Percentiles rank a stretch among this genome's conserved stretches.
These are phyloP conservation scores for Hypotaenidia okinawae DNA, from an alignment of 2,797 vertebrate species.

Conservation along the genomic window DNA sequence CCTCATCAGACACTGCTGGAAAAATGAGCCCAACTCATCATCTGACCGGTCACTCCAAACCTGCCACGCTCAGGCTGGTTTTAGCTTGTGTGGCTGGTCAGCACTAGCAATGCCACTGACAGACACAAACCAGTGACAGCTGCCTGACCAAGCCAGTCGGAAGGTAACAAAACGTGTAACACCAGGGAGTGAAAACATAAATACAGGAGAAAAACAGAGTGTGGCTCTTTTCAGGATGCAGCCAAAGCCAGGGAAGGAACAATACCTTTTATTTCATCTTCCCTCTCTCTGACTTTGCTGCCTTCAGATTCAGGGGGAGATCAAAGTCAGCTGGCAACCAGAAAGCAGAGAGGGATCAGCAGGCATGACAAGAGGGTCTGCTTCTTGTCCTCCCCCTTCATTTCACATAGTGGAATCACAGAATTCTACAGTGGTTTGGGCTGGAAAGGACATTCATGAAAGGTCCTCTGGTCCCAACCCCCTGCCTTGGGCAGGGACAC, in stretches of 20 bases:
- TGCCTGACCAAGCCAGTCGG: not conserved
- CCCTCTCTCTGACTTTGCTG: not conserved
- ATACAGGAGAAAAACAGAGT: not conserved
- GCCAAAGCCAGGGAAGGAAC: not conserved
- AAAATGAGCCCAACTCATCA: not conserved
- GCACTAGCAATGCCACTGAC: not conserved
- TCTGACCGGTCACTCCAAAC: not conserved
- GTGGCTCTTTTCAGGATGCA: not conserved
- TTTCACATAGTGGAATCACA: not conserved
- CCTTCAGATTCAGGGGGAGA: not conserved
- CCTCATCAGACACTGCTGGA: not conserved
- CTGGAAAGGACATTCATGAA: too few species aligned
- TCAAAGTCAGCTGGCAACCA: not conserved
- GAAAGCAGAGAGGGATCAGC: not conserved
- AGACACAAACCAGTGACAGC: not conserved
- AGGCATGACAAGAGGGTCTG: not conserved
- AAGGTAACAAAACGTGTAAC: not conserved
- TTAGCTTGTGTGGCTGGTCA: accelerated
- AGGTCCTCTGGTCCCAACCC: too few species aligned
- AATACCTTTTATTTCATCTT: not conserved
- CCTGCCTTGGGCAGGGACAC: too few species aligned
- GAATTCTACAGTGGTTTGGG: too few species aligned
- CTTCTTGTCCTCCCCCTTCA: accelerated
- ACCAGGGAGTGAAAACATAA: accelerated
- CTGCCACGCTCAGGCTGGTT: accelerated